phyloP scores from a whole-genome alignment of 2,113 vertebrate genomes.

The Mus pahari region DNA sequence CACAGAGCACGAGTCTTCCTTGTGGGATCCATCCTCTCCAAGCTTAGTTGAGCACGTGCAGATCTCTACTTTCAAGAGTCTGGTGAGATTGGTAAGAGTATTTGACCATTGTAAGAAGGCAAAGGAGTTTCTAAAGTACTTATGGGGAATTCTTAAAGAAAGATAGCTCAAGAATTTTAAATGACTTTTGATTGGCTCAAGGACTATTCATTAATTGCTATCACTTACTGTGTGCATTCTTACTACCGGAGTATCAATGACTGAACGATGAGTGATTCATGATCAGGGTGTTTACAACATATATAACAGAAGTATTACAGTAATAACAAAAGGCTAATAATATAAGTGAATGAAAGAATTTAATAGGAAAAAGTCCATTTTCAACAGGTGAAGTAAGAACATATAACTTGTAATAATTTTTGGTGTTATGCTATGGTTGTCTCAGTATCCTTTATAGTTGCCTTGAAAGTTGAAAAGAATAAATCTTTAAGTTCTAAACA shows the following conservation, averaged over 20 bases:
- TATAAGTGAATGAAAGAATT: background rate
- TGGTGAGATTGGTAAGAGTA: constrained; percentile 63
- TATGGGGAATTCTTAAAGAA: constrained; percentile 9
- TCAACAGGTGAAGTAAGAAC: background rate
- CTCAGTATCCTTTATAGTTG: background rate
- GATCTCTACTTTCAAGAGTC: background rate
- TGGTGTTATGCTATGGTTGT: background rate
- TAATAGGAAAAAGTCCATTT: background rate
- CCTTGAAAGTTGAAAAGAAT: background rate
- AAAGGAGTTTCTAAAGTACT: background rate
- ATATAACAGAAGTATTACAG: background rate
- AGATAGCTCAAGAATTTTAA: background rate
- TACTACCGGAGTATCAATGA: background rate
- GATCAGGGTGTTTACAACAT: background rate
- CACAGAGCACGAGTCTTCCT: constrained; percentile 42
- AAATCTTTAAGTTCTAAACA: background rate
- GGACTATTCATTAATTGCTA: background rate
- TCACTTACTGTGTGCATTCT: background rate
- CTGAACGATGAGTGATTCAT: background rate
- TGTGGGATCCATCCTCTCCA: constrained; percentile 47
- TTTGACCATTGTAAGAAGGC: background rate
- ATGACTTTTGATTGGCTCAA: background rate
- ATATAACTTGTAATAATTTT: background rate
- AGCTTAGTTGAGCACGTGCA: constrained; percentile 45
- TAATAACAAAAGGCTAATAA: background rate